Base-by-base conservation (phyloP, 2,888 invertebrate species). In the Orthonevra nobilis region DNA sequence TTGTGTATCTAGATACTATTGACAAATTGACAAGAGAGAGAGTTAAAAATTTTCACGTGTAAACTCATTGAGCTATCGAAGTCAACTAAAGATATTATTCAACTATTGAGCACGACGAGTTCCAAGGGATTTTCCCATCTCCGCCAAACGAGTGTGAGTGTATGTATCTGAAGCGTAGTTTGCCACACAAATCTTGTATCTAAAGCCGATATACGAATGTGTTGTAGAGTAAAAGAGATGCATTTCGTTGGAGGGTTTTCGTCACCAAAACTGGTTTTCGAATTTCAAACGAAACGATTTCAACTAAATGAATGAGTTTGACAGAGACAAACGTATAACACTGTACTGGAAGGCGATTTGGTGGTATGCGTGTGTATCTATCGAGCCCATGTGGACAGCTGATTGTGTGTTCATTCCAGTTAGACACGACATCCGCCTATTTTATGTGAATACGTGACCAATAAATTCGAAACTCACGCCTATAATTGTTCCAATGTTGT, bases 51-150 rank as follows among this genome's bases (percentile, higher is more conserved):
- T 82, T 84, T 86, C 87, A 88, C 88, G 88, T 89, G 88, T 84
- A 87, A 86, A 88, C 89, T 87, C 87, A 85, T 85, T 85, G 88
- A 89, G 89, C 88, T 88, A 89, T 89, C 89, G 88, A 88, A 88
- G 87, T 89, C 86, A 89, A 89, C 89, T 89, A 89, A 89, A 87
- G 87, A 87, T 87, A 88, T 87, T 87, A 86, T 85, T 75, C 74
- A 75, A 81, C 81, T 75, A 81, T 75, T 70, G 75, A 86, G 86
- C 86, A 86, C 85, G 50, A 75, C 74, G 70, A 82, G 81, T 79
- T 81, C 82, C 81, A 77, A 81, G 81, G 81, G 81, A 74, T 72
- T 81, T 81, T 81, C 75, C 75, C 70, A 75, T 38, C 36, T 44
- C 7, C 15, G 26, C n/a, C n/a, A n/a, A n/a, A n/a, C n/a, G n/a